A percentile compares a stretch with the other conserved stretches of the same genome.
Conservation (phyloP, 1,140 invertebrate genomes). For the Tyrophagus putrescentiae region DNA sequence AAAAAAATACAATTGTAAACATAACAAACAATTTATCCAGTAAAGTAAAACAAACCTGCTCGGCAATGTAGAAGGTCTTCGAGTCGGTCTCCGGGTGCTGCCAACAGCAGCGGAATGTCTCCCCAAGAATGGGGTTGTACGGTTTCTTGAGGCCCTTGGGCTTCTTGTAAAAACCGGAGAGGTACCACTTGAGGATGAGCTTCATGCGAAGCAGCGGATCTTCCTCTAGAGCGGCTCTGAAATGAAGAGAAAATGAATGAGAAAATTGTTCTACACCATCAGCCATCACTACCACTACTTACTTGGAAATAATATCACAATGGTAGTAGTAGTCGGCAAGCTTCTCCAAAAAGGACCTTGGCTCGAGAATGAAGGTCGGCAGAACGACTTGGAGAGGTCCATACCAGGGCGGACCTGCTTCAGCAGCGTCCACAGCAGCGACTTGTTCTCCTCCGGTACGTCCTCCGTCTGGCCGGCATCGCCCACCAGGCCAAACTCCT, state of each 20-base stretch:
- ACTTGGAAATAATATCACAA: conserved; percentile 72
- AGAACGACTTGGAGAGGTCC: conserved; percentile 87
- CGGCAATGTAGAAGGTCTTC: conserved; percentile 78
- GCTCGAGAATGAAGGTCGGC: conserved; percentile 60
- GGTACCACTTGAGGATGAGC: conserved; percentile 70
- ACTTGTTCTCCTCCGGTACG: conserved; percentile 84
- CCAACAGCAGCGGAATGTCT: conserved; percentile 82
- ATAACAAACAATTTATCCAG: neutral
- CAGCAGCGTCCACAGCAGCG: conserved; percentile 76
- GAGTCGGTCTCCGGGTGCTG: conserved; percentile 57
- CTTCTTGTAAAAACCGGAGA: conserved; percentile 72
- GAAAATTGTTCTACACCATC: conserved; percentile 6
- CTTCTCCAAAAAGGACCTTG: conserved; percentile 81
- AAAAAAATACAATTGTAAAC: conserved; percentile 22
- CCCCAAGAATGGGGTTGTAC: conserved; percentile 83
- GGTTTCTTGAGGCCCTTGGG: conserved; percentile 83
- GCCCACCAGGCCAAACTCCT: conserved; percentile 56
- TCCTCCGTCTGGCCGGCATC: conserved; percentile 65
- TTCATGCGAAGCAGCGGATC: conserved; percentile 83
- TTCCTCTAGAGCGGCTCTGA: conserved; percentile 63
- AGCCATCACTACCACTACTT: conserved; percentile 32
- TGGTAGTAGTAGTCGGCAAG: conserved; percentile 85
- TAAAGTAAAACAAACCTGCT: conserved; percentile 48
- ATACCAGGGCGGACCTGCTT: conserved; percentile 85
- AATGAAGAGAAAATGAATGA: conserved; percentile 24